Base-by-base conservation (phyloP, 2,797 vertebrate genomes). In the Fistularia commersonii region DNA sequence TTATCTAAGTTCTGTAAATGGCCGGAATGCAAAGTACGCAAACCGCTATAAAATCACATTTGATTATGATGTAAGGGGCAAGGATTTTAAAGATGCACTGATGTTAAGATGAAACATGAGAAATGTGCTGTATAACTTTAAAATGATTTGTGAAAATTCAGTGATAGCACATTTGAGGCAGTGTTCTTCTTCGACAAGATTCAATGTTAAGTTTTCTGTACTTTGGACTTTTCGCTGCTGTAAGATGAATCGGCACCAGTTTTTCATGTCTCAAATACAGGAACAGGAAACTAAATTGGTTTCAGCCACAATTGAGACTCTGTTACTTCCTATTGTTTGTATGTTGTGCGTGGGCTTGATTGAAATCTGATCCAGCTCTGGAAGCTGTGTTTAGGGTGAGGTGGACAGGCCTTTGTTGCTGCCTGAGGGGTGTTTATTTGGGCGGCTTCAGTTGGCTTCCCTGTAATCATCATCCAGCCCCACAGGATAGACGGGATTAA, bases 371-470 rank as follows among this genome's bases (percentile, higher is more conserved):
- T 80, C 84, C 70, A 36, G 73, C 72, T 11, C 65, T 77, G 77
- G 82, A 85, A 83, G 80, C 87, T 83, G 81, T 87, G 84, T 89
- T 87, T 89, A 82, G 84, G 85, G 81, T 86, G 82, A 87, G 82
- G 84, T 83, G 83, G 87, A 87, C 84, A 78, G 82, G 82, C 82
- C 77, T 85, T 84, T 86, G 84, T 85, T 81, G 81, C 75, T 74
- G 85, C 83, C 81, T 79, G 82, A 81, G 79, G 85, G 87, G 74
- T 86, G 85, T 86, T 86, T 86, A 86, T 86, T 87, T 85, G 83
- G 85, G 87, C 81, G 77, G 83, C 77, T 81, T 87, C 83, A 83
- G 68, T 84, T 75, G 77, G 77, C 81, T 84, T 82, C 86, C 79
- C 88, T 86, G 81, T 87, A 88, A 89, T 90, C 86, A 87, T 87